These are phyloP conservation scores for Lepus timidus DNA, from an alignment of 2,113 vertebrate species.

Conservation along the genomic window DNA sequence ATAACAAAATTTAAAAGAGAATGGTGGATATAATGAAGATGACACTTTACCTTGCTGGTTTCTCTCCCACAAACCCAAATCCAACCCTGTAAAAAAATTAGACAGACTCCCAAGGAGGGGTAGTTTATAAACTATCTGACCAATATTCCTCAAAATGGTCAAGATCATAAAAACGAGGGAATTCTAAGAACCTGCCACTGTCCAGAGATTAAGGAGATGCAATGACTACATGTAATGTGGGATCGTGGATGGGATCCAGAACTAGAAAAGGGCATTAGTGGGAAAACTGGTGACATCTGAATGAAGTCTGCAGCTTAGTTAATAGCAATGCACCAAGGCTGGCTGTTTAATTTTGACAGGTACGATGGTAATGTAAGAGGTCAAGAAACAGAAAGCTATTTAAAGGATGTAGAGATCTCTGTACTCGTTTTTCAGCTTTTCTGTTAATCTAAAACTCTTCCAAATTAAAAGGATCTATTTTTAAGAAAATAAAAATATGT, in stretches of 20 bases:
- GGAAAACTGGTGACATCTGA: neutral
- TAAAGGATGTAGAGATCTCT: neutral
- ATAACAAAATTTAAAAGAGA: neutral
- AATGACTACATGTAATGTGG: neutral
- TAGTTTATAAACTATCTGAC: neutral
- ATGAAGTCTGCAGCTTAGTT: neutral
- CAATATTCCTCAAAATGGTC: neutral
- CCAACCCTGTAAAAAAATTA: neutral
- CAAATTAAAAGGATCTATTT: neutral
- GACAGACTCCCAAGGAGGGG: neutral
- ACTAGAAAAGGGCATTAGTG: neutral
- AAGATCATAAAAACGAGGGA: neutral
- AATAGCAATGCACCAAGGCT: neutral
- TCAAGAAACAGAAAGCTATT: neutral
- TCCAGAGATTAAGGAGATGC: neutral
- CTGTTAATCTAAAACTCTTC: neutral
- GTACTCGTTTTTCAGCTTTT: neutral
- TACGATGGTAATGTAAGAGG: neutral
- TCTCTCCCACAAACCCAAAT: slow-evolving; percentile 12
- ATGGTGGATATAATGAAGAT: neutral
- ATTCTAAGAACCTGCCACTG: neutral
- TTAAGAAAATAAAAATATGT: neutral
- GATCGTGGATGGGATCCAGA: neutral
- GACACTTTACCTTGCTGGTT: neutral
- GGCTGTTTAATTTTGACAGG: neutral